These are phyloP conservation scores for Tyto alba DNA, from an alignment of 2,113 vertebrate species.

Conservation along the genomic window DNA sequence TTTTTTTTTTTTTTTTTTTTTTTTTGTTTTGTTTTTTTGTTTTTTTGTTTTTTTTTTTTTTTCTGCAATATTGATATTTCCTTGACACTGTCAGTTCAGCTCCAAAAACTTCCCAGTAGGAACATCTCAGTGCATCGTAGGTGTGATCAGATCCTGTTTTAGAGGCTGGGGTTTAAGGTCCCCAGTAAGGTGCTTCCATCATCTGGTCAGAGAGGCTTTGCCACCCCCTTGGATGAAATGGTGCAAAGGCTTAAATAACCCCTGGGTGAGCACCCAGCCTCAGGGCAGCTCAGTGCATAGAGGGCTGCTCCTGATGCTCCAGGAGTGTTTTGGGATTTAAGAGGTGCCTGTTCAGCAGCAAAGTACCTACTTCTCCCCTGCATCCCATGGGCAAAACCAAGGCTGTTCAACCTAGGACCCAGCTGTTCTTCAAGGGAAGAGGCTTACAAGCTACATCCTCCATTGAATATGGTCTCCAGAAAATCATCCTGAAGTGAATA, in stretches of 20 bases:
- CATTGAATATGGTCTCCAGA: neutral
- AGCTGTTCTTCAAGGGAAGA: neutral
- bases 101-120: neutral
- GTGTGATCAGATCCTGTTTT: neutral
- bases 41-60: no score
- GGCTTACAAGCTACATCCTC: neutral
- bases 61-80: neutral
- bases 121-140: fast-evolving
- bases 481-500: neutral
- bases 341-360: neutral
- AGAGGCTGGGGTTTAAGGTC: neutral
- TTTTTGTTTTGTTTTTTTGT: no score
- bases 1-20: no score
- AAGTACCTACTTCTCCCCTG: neutral
- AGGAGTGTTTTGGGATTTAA: neutral
- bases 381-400: neutral
- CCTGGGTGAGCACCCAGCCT: neutral
- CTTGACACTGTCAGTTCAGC: neutral
- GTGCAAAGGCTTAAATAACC: neutral
- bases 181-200: neutral
- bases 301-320: neutral
- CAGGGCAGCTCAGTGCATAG: fast-evolving
- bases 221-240: neutral
- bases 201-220: neutral
- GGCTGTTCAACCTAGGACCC: neutral